phyloP scores from a whole-genome alignment of 2,113 vertebrate species.

The Empidonax traillii region DNA sequence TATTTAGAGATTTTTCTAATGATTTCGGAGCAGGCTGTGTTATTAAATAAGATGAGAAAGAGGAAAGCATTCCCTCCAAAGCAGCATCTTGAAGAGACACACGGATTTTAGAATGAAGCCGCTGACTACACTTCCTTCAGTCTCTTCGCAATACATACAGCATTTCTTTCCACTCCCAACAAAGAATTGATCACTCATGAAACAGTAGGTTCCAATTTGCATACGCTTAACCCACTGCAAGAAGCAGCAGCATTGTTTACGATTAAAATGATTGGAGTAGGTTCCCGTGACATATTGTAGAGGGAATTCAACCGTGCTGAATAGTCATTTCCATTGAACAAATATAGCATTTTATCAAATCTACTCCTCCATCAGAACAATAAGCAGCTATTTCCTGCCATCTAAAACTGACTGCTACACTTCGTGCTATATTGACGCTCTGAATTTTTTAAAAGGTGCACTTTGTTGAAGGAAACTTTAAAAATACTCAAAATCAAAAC shows the following conservation, averaged over 20 bases:
- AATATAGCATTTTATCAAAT: slow-evolving; percentile 19
- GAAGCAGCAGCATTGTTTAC: slow-evolving; percentile 68
- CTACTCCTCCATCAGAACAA: slow-evolving; percentile 2
- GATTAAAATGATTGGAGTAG: slow-evolving; percentile 64
- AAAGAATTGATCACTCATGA: slow-evolving; percentile 66
- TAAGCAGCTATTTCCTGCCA: not conserved
- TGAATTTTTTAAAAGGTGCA: not conserved
- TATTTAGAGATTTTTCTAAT: not conserved
- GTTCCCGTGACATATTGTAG: slow-evolving; percentile 65
- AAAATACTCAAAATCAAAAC: not conserved
- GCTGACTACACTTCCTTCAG: not conserved
- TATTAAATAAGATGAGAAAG: not conserved
- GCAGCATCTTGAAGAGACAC: not conserved
- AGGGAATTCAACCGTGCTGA: slow-evolving; percentile 39
- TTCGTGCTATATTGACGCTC: not conserved
- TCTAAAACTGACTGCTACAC: not conserved
- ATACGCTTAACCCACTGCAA: slow-evolving; percentile 72
- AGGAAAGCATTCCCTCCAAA: not conserved
- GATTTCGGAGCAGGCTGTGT: not conserved
- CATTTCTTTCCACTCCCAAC: slow-evolving; percentile 48
- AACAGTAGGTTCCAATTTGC: slow-evolving; percentile 71
- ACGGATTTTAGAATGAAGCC: not conserved
- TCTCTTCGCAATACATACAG: slow-evolving; percentile 36
- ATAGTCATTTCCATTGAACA: slow-evolving; percentile 48
- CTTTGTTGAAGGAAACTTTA: not conserved